Evolutionary conservation across 2,888 invertebrate genomes (phyloP).

Genomic region (Toxonevra muliebris): DNA sequence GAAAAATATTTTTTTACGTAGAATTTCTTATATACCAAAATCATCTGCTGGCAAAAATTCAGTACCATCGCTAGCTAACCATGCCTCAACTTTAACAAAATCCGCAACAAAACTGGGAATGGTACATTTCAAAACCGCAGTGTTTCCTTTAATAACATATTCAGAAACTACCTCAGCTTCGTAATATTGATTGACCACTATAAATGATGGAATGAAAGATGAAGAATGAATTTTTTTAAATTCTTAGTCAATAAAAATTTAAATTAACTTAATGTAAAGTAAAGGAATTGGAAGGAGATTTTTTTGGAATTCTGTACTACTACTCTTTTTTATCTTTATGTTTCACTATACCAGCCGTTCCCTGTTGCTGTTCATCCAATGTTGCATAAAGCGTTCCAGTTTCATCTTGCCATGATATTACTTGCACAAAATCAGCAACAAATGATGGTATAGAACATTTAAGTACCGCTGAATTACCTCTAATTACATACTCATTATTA

Average conservation of each 20-base stretch:
- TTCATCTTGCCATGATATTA: constrained; percentile 77
- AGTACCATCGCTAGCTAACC: constrained; percentile 75
- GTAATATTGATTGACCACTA: constrained; percentile 89
- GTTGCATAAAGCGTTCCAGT: constrained; percentile 61
- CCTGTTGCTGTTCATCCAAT: constrained; percentile 56
- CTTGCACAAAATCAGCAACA: constrained; percentile 77
- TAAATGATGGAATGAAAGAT: neutral
- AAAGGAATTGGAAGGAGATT: constrained; percentile 21
- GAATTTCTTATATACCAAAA: constrained; percentile 72
- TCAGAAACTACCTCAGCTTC: constrained; percentile 90
- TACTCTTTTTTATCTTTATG: neutral
- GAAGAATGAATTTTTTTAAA: too few species aligned
- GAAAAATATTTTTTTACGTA: neutral
- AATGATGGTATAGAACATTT: constrained; percentile 81
- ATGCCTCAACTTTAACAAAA: constrained; percentile 88
- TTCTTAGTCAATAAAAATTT: too few species aligned
- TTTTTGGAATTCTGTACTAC: neutral
- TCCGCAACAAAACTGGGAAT: constrained; percentile 91
- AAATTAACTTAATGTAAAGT: constrained; percentile 20
- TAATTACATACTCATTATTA: constrained; percentile 77
- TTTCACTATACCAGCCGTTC: constrained; percentile 36
- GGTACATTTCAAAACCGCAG: constrained; percentile 87
- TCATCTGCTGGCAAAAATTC: constrained; percentile 76
- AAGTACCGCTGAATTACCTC: constrained; percentile 76
- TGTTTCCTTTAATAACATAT: constrained; percentile 88